These are phyloP conservation scores for Fringilla coelebs DNA, from an alignment of 2,797 vertebrate genomes.

Conservation along the genomic window DNA sequence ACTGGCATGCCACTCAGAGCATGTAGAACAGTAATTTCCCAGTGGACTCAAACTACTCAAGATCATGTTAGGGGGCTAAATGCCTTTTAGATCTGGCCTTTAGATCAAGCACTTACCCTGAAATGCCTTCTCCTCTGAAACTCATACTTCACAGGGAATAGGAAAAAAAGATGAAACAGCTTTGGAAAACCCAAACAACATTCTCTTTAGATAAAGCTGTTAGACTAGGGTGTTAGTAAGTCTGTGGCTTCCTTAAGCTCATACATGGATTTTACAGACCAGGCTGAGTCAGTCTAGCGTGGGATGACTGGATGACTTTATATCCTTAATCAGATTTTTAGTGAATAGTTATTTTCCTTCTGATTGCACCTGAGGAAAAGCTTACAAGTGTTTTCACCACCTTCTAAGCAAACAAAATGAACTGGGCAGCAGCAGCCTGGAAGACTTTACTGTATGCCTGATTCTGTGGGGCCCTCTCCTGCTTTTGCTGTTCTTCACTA, in stretches of 20 bases:
- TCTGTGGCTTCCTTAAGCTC: constrained; percentile 34
- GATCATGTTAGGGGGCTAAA: background rate
- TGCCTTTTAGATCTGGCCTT: background rate
- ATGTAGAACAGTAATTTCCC: background rate
- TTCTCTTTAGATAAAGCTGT: constrained; percentile 25
- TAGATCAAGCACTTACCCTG: background rate
- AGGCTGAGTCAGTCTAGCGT: constrained; percentile 48
- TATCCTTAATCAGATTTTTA: constrained; percentile 35
- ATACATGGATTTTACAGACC: constrained; percentile 18
- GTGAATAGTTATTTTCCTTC: constrained; percentile 52
- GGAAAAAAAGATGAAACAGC: constrained; percentile 1
- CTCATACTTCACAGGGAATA: background rate
- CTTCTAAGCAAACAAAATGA: constrained; percentile 38
- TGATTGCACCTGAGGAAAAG: constrained; percentile 58
- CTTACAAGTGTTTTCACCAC: constrained; percentile 24
- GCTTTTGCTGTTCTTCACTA: background rate
- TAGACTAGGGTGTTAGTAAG: background rate
- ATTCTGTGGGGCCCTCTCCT: background rate
- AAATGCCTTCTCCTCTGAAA: constrained; percentile 14
- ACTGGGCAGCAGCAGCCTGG: background rate
- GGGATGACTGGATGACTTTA: constrained; percentile 49
- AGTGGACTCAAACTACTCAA: background rate
- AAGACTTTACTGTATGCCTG: background rate
- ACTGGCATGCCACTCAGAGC: background rate
- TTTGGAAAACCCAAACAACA: constrained; percentile 21